Evolutionary conservation across 2,113 vertebrate species (phyloP).

Genomic region (Pithys albifrons): DNA sequence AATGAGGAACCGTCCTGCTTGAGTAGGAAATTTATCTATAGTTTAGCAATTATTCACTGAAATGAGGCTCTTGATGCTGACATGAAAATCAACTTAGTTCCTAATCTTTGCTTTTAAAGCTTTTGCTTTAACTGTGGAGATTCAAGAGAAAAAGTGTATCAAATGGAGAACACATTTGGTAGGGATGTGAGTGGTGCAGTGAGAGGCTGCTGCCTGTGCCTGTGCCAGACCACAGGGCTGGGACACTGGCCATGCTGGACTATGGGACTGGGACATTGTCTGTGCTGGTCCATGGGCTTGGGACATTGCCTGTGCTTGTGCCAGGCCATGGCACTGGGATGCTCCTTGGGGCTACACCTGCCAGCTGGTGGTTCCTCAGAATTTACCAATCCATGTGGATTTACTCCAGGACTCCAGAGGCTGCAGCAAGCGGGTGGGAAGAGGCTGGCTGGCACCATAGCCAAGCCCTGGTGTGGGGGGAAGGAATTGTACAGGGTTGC

Average conservation of each 20-base stretch:
- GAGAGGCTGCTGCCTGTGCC: neutral
- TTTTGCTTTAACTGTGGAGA: neutral
- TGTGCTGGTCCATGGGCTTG: fast-evolving
- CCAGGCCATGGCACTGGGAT: neutral
- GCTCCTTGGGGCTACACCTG: neutral
- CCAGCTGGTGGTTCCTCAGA: neutral
- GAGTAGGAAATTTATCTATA: neutral
- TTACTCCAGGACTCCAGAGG: fast-evolving
- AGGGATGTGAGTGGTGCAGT: neutral
- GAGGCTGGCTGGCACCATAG: neutral
- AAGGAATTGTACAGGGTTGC: fast-evolving
- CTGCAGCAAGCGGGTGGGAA: neutral
- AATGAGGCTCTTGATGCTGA: conserved; percentile 18
- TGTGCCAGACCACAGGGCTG: too few species aligned
- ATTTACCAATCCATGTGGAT: fast-evolving
- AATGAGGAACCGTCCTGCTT: neutral
- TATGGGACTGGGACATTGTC: neutral
- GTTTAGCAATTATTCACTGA: neutral
- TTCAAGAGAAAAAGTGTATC: neutral
- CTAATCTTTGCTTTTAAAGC: conserved; percentile 15
- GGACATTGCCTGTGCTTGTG: neutral
- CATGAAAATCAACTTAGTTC: neutral
- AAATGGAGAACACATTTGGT: neutral
- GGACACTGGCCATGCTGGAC: neutral
- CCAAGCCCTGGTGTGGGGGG: neutral